Evolutionary conservation across 2,888 invertebrate genomes (phyloP).

Genomic region (Stenoptilia bipunctidactyla): DNA sequence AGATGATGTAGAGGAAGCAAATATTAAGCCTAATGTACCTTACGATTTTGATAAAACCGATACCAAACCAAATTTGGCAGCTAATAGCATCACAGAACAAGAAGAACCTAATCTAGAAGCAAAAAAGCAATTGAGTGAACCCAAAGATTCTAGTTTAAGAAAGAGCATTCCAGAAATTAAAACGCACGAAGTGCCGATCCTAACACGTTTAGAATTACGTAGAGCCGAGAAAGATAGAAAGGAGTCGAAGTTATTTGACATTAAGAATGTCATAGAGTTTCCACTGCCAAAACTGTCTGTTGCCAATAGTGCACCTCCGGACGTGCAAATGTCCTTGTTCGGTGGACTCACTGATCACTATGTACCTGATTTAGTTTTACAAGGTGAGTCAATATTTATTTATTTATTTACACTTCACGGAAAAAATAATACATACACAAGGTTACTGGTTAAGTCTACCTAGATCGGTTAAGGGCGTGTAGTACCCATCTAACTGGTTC

Average conservation of each 20-base stretch:
- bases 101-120: not conserved
- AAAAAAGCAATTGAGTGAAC: not conserved
- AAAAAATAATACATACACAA: too few relatives aligned
- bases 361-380: constrained; percentile 82
- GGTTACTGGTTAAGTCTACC: not conserved
- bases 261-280: constrained; percentile 65
- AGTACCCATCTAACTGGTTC: too few relatives aligned
- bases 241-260: constrained; percentile 26
- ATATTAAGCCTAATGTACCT: too few relatives aligned
- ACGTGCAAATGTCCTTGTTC: constrained; percentile 73
- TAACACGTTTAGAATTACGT: constrained; percentile 17
- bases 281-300: constrained; percentile 55
- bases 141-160: constrained; percentile 4
- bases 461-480: too few relatives aligned
- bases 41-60: too few relatives aligned
- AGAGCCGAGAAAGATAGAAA: constrained; percentile 18
- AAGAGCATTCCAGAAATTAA: constrained; percentile 13
- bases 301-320: constrained; percentile 21
- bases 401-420: too few relatives aligned
- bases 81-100: too few relatives aligned
- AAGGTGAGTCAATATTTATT: constrained; percentile 55
- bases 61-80: too few relatives aligned
- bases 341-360: constrained; percentile 76
- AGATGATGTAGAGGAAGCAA: not conserved
- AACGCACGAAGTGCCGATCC: constrained; percentile 13